phyloP scores from a whole-genome alignment of 2,797 vertebrate genomes.

The Lagodon rhomboides region DNA sequence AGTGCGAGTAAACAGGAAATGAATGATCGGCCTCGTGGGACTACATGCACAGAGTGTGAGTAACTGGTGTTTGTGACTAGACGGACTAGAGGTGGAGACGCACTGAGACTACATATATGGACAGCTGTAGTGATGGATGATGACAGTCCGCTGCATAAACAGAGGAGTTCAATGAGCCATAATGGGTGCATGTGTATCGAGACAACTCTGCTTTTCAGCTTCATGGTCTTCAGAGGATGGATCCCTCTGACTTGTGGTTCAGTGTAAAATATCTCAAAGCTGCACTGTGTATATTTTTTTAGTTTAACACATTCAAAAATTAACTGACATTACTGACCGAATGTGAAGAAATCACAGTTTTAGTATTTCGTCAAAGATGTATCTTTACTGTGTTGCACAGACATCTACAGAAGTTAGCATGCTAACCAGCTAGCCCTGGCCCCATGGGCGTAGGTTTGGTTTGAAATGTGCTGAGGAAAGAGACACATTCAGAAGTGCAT shows the following conservation, averaged over 20 bases:
- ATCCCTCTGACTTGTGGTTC: not conserved
- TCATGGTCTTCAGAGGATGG: not conserved
- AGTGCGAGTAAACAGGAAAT: conserved; percentile 43
- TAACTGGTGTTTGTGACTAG: conserved; percentile 19
- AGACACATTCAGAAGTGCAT: no score
- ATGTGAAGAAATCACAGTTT: no score
- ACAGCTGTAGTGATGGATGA: conserved; percentile 51
- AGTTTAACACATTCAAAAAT: no score
- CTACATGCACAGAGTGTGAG: conserved; percentile 19
- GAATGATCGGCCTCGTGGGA: conserved; percentile 46
- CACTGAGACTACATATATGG: conserved; percentile 9
- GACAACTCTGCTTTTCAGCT: not conserved
- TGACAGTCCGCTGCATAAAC: conserved; percentile 35
- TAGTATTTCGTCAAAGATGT: no score
- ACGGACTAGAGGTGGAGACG: not conserved
- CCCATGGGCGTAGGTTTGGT: no score
- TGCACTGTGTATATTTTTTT: no score
- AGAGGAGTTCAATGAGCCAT: conserved; percentile 26
- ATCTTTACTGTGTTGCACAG: no score
- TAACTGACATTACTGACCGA: no score
- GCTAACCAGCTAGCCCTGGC: no score
- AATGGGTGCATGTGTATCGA: conserved; percentile 25
- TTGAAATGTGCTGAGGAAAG: no score
- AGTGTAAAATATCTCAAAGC: not conserved
- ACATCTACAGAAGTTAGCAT: no score